These are phyloP conservation scores for Odontamblyopus lacepedii DNA, from an alignment of 2,797 vertebrate species.

Conservation along the genomic window DNA sequence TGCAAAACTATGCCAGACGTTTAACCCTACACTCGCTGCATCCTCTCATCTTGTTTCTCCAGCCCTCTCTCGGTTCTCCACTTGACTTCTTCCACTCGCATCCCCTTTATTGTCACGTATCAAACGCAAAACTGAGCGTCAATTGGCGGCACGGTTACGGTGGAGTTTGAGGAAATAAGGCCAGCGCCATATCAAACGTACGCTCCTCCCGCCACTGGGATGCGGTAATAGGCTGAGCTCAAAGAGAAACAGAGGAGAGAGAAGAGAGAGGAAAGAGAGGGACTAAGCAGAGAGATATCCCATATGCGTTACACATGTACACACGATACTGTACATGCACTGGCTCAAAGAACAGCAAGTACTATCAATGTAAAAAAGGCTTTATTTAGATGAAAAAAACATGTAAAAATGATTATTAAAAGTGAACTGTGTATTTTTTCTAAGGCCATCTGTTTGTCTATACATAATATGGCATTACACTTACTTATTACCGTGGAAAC, in stretches of 20 bases:
- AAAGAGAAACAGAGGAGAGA: slow-evolving; percentile 34
- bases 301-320: slow-evolving; percentile 50
- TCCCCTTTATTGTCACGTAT: slow-evolving; percentile 69
- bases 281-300: slow-evolving; percentile 46
- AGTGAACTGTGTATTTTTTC: no score
- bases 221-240: slow-evolving; percentile 66
- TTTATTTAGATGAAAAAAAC: neutral
- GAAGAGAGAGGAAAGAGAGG: slow-evolving; percentile 54
- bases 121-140: slow-evolving; percentile 80
- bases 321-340: slow-evolving; percentile 14
- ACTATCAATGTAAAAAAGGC: neutral
- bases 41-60: slow-evolving; percentile 53
- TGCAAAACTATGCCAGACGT: no score
- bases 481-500: no score
- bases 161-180: slow-evolving; percentile 78
- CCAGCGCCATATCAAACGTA: slow-evolving; percentile 75
- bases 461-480: no score
- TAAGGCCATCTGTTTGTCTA: no score
- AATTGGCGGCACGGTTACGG: slow-evolving; percentile 78
- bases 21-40: slow-evolving; percentile 11
- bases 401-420: neutral
- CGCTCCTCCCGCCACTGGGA: slow-evolving; percentile 59
- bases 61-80: slow-evolving; percentile 29
- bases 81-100: slow-evolving; percentile 49
- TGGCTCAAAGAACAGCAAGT: neutral